Conservation (phyloP, 1,140 invertebrate species). For the Protaetia brevitarsis region DNA sequence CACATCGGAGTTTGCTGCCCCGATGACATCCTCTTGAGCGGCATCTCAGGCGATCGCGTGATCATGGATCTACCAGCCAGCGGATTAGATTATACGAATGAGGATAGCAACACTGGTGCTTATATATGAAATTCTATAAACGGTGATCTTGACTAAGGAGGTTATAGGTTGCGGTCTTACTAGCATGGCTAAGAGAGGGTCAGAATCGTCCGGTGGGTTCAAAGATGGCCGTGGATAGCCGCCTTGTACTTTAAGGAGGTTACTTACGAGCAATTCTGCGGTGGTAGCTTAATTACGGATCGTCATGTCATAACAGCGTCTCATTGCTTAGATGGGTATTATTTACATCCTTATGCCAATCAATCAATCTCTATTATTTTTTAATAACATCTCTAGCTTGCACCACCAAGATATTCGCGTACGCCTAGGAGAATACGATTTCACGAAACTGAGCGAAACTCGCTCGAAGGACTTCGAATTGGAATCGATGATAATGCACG, state of each 20-base stretch:
- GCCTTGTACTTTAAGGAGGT: slow-evolving; percentile 58
- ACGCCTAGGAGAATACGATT: slow-evolving; percentile 78
- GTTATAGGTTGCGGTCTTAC: slow-evolving; percentile 64
- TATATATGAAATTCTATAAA: neutral
- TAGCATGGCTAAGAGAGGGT: slow-evolving; percentile 57
- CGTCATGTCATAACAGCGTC: slow-evolving; percentile 77
- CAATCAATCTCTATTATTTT: neutral
- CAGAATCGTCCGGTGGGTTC: slow-evolving; percentile 47
- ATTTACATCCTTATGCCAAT: too few species aligned
- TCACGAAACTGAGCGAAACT: slow-evolving; percentile 60
- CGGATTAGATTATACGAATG: slow-evolving; percentile 48
- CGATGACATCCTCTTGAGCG: slow-evolving; percentile 48
- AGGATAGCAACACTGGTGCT: slow-evolving; percentile 28
- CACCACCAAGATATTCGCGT: slow-evolving; percentile 52
- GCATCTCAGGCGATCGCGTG: slow-evolving; percentile 43
- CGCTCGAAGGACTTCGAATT: slow-evolving; percentile 64
- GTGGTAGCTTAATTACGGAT: slow-evolving; percentile 75
- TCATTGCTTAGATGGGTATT: slow-evolving; percentile 58
- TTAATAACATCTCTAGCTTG: neutral
- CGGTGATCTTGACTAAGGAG: neutral
- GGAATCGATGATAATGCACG: slow-evolving; percentile 61
- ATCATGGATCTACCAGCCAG: slow-evolving; percentile 50
- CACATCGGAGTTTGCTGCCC: slow-evolving; percentile 64
- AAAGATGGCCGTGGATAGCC: slow-evolving; percentile 77
- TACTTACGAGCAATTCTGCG: slow-evolving; percentile 64